Conservation (phyloP, 2,113 vertebrate genomes). For the Phalacrocorax carbo region DNA sequence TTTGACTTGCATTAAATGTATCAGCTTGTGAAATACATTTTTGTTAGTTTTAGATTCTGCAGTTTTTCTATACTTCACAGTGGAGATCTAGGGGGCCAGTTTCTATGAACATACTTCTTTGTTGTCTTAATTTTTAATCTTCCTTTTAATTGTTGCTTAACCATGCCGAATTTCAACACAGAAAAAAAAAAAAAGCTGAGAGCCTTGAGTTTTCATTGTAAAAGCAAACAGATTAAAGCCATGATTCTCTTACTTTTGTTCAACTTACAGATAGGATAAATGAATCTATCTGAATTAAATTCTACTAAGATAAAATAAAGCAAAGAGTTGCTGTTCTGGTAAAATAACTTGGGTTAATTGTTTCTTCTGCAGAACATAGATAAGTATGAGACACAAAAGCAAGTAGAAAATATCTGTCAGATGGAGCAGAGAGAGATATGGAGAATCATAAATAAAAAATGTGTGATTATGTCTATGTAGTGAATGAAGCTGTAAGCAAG, state of each 20-base stretch:
- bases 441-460: conserved; percentile 13
- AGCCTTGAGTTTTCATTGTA: conserved; percentile 4
- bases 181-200: neutral
- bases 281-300: conserved; percentile 37
- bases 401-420: neutral
- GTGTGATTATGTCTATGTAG: neutral
- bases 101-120: conserved; percentile 22
- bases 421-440: neutral
- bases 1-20: neutral
- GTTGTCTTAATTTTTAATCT: conserved; percentile 38
- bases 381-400: neutral
- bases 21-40: neutral
- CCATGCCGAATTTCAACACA: conserved; percentile 22
- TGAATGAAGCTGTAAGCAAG: neutral
- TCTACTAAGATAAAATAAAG: conserved; percentile 30
- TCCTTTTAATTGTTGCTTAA: conserved; percentile 37
- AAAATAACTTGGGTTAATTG: conserved; percentile 43
- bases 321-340: neutral
- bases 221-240: conserved; percentile 23
- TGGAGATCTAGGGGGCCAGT: neutral
- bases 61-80: neutral
- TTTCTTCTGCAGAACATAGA: conserved; percentile 40
- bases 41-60: neutral
- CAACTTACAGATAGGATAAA: neutral
- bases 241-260: conserved; percentile 33